Evolutionary conservation across 1,140 invertebrate species (phyloP).

Genomic region (Trichogramma pretiosum): DNA sequence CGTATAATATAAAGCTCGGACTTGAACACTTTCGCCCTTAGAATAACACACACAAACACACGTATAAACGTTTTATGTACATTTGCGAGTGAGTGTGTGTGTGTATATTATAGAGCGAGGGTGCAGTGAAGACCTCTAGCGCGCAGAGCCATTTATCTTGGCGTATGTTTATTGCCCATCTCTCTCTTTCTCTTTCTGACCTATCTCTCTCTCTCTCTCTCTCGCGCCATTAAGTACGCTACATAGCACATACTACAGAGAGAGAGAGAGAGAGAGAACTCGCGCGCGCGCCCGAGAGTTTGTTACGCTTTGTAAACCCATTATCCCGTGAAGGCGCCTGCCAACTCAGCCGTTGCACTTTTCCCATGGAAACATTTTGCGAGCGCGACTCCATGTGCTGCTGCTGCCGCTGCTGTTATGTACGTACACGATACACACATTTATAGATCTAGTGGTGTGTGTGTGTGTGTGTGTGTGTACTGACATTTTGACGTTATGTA

Average conservation of each 20-base stretch:
- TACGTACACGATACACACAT: background rate
- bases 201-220: background rate
- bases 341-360: conserved; percentile 32
- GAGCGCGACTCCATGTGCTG: conserved; percentile 10
- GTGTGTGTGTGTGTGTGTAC: conserved; percentile 12
- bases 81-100: no score
- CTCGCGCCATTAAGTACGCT: no score
- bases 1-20: no score
- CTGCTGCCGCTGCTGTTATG: background rate
- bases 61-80: no score
- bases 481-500: conserved; percentile 48
- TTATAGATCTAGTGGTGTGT: background rate
- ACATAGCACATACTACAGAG: no score
- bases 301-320: conserved; percentile 48
- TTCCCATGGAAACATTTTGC: conserved; percentile 36
- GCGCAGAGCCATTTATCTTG: conserved; percentile 38
- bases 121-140: no score
- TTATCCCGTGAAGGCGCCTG: conserved; percentile 40
- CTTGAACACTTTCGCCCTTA: conserved; percentile 32
- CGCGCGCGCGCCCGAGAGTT: conserved; percentile 28
- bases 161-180: conserved; percentile 45
- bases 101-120: no score
- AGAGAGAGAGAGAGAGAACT: no score
- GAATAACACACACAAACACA: no score
- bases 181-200: background rate